phyloP scores from a whole-genome alignment of 2,888 invertebrate species.

The Epinotia demarniana region DNA sequence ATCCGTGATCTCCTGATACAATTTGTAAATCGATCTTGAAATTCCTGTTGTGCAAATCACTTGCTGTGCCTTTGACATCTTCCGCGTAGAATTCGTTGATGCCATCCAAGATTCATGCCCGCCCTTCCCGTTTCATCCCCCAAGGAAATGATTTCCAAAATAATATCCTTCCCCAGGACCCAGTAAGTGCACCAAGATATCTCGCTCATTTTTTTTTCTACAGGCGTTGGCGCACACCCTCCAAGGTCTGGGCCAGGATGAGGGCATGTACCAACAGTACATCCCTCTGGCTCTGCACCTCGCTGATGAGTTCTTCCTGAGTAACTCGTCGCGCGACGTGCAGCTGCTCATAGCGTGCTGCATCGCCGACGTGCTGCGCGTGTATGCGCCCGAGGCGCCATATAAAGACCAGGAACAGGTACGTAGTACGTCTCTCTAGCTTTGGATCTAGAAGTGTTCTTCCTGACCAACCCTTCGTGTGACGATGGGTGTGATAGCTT shows the following conservation, averaged over 20 bases:
- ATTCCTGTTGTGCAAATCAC: not conserved
- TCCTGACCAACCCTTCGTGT: constrained; percentile 93
- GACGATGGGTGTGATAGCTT: constrained; percentile 98
- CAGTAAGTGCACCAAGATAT: too few species aligned
- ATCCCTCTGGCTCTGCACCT: constrained; percentile 96
- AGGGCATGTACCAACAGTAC: constrained; percentile 96
- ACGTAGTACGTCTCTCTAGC: constrained; percentile 83
- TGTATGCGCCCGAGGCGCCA: constrained; percentile 99
- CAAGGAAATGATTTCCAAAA: too few species aligned
- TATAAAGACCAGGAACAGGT: constrained; percentile 98
- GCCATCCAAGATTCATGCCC: not conserved
- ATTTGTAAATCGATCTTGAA: too few species aligned
- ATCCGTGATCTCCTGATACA: too few species aligned
- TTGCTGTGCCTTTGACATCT: too few species aligned
- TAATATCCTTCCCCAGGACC: too few species aligned
- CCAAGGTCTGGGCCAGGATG: constrained; percentile 98
- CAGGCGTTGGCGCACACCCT: constrained; percentile 96
- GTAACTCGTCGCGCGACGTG: constrained; percentile 96
- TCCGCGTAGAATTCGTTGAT: not conserved
- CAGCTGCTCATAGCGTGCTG: constrained; percentile 98
- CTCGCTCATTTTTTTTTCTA: not conserved
- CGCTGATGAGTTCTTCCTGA: constrained; percentile 96
- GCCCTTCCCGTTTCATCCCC: too few species aligned
- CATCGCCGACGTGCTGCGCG: constrained; percentile 97
- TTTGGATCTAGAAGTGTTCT: constrained; percentile 96